Evolutionary conservation across 2,797 vertebrate genomes (phyloP).

Genomic region (Manis crassicaudata): DNA sequence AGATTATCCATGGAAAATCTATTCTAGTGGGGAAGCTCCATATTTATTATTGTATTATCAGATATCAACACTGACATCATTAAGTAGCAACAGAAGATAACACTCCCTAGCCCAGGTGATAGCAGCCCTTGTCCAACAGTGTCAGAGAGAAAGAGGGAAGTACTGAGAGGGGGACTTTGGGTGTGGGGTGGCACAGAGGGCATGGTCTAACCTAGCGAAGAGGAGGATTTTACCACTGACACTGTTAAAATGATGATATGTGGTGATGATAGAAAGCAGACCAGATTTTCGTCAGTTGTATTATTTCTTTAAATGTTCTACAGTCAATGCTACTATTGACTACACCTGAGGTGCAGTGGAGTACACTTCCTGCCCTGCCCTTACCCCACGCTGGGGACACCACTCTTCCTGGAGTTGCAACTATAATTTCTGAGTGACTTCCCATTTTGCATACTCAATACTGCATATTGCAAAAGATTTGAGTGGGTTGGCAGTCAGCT

Average conservation of each 20-base stretch:
- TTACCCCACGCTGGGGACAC: accelerated
- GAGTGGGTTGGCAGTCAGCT: neutral
- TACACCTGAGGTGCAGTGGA: accelerated
- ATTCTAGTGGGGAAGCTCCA: neutral
- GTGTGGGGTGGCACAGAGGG: neutral
- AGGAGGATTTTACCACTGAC: neutral
- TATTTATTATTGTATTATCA: neutral
- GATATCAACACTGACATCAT: neutral
- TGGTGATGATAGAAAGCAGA: neutral
- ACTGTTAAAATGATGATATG: neutral
- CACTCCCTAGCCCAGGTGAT: neutral
- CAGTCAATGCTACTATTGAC: neutral
- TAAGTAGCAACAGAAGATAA: neutral
- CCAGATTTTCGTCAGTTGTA: neutral
- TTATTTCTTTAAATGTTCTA: neutral
- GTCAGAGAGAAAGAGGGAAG: neutral
- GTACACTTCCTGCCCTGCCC: accelerated
- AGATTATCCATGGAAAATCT: neutral
- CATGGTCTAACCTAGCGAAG: neutral
- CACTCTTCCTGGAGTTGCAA: neutral
- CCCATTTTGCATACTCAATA: neutral
- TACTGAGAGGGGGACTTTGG: neutral
- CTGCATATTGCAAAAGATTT: neutral
- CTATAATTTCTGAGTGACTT: neutral
- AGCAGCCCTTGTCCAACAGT: neutral